phyloP scores from a whole-genome alignment of 2,888 invertebrate genomes.

The Drosophila picticornis region DNA sequence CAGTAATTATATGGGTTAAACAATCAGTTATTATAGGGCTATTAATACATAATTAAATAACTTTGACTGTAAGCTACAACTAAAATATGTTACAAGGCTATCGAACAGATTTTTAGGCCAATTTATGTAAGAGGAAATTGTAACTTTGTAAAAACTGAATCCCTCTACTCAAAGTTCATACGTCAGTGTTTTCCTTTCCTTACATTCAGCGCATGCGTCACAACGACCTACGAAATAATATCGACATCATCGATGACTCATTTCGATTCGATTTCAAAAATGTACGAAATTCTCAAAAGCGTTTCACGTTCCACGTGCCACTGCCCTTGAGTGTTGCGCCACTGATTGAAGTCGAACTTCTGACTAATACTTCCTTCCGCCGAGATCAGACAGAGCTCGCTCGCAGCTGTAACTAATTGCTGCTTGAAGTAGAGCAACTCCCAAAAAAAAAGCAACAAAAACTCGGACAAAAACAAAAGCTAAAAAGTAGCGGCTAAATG shows the following conservation, averaged over 20 bases:
- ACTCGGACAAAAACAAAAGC: slow-evolving; percentile 6
- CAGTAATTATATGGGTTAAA: slow-evolving; percentile 33
- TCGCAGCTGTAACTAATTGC: slow-evolving; percentile 73
- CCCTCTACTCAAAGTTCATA: not conserved
- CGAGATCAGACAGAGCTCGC: slow-evolving; percentile 11
- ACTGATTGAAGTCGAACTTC: slow-evolving; percentile 18
- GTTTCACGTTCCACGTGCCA: slow-evolving; percentile 49
- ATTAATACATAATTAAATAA: not conserved
- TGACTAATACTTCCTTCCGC: slow-evolving; percentile 78
- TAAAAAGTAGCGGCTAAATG: slow-evolving; percentile 37
- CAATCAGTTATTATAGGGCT: not conserved
- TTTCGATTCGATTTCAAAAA: slow-evolving; percentile 47
- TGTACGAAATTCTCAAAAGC: slow-evolving; percentile 52
- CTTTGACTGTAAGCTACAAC: too few relatives aligned
- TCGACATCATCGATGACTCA: slow-evolving; percentile 62
- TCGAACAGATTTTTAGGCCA: not conserved
- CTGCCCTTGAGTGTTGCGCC: slow-evolving; percentile 46
- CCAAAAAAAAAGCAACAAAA: slow-evolving; percentile 11
- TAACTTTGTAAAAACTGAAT: not conserved
- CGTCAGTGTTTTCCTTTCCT: not conserved
- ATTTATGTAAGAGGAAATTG: not conserved
- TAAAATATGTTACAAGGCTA: not conserved
- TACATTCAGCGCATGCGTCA: slow-evolving; percentile 48
- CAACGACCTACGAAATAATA: slow-evolving; percentile 7
- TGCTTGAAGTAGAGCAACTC: slow-evolving; percentile 47